These are phyloP conservation scores for Strix uralensis DNA, from an alignment of 2,113 vertebrate genomes.

Conservation along the genomic window DNA sequence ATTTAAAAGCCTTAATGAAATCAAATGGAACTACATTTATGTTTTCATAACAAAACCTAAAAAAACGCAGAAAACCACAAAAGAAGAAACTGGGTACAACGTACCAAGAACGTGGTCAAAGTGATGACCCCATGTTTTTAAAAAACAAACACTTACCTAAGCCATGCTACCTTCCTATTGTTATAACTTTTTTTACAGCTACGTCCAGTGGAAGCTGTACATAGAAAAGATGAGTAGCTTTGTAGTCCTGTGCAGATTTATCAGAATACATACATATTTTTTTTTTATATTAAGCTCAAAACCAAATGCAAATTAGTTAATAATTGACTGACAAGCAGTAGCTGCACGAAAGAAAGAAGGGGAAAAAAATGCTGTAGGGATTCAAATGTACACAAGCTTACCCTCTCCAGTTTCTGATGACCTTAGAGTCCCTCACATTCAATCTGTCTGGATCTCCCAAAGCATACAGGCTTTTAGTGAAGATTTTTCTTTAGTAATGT, in stretches of 20 bases:
- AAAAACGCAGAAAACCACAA: background rate
- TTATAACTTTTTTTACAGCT: background rate
- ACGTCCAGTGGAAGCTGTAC: background rate
- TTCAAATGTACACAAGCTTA: background rate
- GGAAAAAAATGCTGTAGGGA: background rate
- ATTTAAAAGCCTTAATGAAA: background rate
- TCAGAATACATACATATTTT: background rate
- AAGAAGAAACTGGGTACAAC: background rate
- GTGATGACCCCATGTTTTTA: background rate
- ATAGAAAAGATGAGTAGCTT: background rate
- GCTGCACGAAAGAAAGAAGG: background rate
- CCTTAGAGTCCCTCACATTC: background rate
- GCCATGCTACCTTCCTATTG: background rate
- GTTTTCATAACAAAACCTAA: background rate
- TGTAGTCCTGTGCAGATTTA: background rate
- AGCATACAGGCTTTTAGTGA: background rate
- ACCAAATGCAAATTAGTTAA: background rate
- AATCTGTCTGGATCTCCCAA: background rate
- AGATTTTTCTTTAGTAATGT: background rate
- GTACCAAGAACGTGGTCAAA: accelerated
- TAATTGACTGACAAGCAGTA: background rate
- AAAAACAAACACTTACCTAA: background rate
- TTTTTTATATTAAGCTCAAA: background rate
- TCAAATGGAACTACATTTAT: background rate
- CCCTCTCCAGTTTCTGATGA: background rate